Conservation (phyloP, 2,113 vertebrate species). For the Narcine bancroftii region DNA sequence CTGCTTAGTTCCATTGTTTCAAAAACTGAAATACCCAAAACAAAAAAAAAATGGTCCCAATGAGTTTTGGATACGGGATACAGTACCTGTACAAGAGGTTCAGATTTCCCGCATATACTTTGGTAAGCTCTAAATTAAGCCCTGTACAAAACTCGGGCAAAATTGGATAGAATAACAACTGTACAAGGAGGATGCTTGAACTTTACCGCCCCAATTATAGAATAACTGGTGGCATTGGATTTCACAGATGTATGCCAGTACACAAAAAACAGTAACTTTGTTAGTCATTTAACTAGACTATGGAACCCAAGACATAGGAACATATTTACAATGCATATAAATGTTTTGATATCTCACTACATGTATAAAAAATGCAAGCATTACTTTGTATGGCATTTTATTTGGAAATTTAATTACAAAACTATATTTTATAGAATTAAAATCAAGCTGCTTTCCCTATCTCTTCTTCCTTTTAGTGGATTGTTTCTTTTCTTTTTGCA, state of each 20-base stretch:
- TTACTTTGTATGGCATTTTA: background rate
- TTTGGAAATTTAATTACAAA: background rate
- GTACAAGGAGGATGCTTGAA: background rate
- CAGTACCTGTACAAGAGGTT: too few relatives aligned
- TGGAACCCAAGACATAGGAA: background rate
- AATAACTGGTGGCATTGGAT: background rate
- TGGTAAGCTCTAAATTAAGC: too few relatives aligned
- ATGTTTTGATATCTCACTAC: too few relatives aligned
- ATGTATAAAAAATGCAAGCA: background rate
- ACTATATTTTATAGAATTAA: background rate
- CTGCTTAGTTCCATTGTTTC: too few relatives aligned
- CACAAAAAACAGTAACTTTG: background rate
- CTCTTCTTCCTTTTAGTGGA: background rate
- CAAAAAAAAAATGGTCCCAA: too few relatives aligned
- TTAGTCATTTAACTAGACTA: background rate
- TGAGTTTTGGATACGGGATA: too few relatives aligned
- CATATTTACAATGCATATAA: too few relatives aligned
- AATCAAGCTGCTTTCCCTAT: background rate
- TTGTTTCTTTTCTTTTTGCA: constrained; percentile 42
- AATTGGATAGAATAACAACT: background rate
- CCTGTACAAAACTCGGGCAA: too few relatives aligned
- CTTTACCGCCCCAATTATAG: background rate
- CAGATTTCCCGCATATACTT: too few relatives aligned
- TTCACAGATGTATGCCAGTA: background rate
- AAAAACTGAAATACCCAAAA: too few relatives aligned